Evolutionary conservation across 2,888 invertebrate genomes (phyloP), one percentile per base, ranked within the genome.

Genomic region (Sminthurides aquaticus): DNA sequence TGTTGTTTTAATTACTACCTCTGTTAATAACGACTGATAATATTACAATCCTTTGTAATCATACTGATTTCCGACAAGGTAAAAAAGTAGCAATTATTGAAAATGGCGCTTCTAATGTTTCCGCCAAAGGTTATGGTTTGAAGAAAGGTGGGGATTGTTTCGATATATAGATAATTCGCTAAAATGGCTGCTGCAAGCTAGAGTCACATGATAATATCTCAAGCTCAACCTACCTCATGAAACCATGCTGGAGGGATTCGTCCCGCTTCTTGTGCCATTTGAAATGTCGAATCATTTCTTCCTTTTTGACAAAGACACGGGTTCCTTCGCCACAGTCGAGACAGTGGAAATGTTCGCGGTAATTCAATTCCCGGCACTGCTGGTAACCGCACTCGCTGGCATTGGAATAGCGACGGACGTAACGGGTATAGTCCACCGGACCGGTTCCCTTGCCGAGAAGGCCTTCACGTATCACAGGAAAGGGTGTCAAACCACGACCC

Each of bases 261-360:
- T 96, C 96, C 1, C 97, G 86, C 81, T 98, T 98, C 82, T 96
- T 95, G 82, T 98, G 97, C 97, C 97, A 97, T 82, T 98, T 98
- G 78, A 95, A 93, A 80, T 98, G 97, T 52, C 97, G 86, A 71
- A 97, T 96, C 89, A 98, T 97, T 79, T 98, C 97, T 79, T 98
- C 98, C 78, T 97, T 96, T 81, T 97, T 96, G 76, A 93, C 89
- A 78, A 98, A 91, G n/a, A 96, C 92, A 76, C 91, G 79, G 49
- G 83, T 5, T 73, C 74, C 43, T 60, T 73, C 71, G 77, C 84
- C 85, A 80, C 91, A 91, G 80, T 88, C 88, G 68, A 88, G 78
- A 77, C 93, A 94, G 79, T 97, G 97, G 80, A 95, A 97, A 79
- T 97, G 97, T 78, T 97, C 97, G 75, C 94, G 81, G 80, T 92